These are phyloP conservation scores for Zygaena filipendulae DNA, from an alignment of 2,888 invertebrate species.

Conservation along the genomic window DNA sequence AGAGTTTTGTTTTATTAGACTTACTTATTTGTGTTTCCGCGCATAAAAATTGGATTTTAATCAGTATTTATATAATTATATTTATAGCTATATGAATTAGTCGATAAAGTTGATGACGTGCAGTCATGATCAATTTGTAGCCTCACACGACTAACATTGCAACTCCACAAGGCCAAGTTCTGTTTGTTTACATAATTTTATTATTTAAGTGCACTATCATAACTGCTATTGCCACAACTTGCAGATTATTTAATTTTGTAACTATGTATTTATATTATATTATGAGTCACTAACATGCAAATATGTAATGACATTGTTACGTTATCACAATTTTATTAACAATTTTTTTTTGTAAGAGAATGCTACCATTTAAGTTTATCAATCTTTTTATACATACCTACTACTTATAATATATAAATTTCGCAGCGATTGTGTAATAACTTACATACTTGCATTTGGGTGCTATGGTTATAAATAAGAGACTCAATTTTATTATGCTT, in stretches of 20 bases:
- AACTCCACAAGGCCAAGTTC: constrained; percentile 70
- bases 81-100: constrained; percentile 28
- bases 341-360: constrained; percentile 41
- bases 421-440: constrained; percentile 48
- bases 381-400: too few relatives aligned
- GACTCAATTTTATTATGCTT: constrained; percentile 62
- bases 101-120: constrained; percentile 67
- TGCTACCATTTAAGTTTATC: constrained; percentile 52
- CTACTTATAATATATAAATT: constrained; percentile 28
- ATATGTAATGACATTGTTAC: constrained; percentile 60
- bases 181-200: constrained; percentile 58
- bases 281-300: constrained; percentile 70
- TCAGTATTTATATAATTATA: constrained; percentile 19
- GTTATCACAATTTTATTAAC: constrained; percentile 57
- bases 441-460: constrained; percentile 69
- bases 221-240: constrained; percentile 62
- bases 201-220: constrained; percentile 62
- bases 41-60: too few relatives aligned
- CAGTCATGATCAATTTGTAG: constrained; percentile 50
- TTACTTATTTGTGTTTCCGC: too few relatives aligned
- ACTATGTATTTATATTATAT: constrained; percentile 68
- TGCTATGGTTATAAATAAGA: constrained; percentile 67
- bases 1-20: too few relatives aligned
- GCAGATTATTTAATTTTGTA: constrained; percentile 63
- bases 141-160: constrained; percentile 65